These are phyloP conservation scores for Darevskia mixta DNA, from an alignment of 2,797 vertebrate species.

Conservation along the genomic window DNA sequence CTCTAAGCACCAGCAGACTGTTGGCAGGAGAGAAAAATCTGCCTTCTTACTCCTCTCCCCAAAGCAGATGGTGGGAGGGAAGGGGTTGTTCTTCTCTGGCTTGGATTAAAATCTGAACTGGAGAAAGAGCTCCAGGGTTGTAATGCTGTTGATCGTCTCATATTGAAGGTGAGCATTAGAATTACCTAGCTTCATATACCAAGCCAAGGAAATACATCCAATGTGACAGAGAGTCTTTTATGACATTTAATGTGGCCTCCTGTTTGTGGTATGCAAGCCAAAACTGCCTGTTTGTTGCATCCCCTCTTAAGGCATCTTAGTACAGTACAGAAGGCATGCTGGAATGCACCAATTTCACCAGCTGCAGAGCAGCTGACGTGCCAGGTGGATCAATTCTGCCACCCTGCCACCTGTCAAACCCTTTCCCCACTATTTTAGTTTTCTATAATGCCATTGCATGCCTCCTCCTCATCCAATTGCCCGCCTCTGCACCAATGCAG, in stretches of 20 bases:
- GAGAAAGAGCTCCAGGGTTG: neutral
- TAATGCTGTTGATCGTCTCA: neutral
- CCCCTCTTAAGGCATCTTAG: neutral
- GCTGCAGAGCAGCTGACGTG: neutral
- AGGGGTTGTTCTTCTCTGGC: neutral
- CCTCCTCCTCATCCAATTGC: neutral
- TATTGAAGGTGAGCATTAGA: neutral
- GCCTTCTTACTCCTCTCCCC: too few species aligned
- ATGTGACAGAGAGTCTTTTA: neutral
- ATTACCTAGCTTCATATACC: neutral
- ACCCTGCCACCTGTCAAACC: neutral
- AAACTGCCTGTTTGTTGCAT: neutral
- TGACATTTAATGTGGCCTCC: neutral
- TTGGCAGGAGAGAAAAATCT: too few species aligned
- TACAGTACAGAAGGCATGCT: neutral
- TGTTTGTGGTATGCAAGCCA: neutral
- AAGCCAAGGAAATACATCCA: neutral
- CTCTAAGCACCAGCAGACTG: neutral
- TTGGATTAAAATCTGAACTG: too few species aligned
- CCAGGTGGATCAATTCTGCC: neutral
- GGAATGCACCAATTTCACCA: neutral
- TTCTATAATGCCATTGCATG: neutral
- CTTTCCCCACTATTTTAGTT: neutral
- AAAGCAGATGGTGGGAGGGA: neutral
- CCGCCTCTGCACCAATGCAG: neutral